Evolutionary conservation across 1,140 invertebrate genomes (phyloP).

Genomic region (Drosophila kurseongensis): DNA sequence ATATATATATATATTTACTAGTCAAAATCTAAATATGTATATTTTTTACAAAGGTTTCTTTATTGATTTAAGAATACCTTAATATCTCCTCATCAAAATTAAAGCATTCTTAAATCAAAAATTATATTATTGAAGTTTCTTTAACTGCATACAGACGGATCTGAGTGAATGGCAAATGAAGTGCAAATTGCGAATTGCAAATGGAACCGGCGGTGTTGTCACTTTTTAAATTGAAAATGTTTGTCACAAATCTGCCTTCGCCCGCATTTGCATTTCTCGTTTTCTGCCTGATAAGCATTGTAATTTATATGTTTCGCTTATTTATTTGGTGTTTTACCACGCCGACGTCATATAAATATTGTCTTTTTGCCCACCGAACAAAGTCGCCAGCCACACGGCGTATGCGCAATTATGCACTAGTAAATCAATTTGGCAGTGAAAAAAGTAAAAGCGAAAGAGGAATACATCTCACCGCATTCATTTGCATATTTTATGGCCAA

Average conservation of each 20-base stretch:
- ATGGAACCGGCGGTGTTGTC: conserved; percentile 45
- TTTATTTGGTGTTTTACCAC: conserved; percentile 20
- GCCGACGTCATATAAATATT: conserved; percentile 15
- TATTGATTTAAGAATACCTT: too few relatives aligned
- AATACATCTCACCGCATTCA: conserved; percentile 29
- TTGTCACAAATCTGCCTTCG: conserved; percentile 52
- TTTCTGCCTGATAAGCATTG: conserved; percentile 48
- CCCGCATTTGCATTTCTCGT: conserved; percentile 19
- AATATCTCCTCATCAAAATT: too few relatives aligned
- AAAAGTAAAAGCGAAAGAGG: conserved; percentile 12
- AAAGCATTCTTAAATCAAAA: too few relatives aligned
- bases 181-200: conserved; percentile 41
- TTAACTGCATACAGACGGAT: background rate
- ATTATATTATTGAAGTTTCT: background rate
- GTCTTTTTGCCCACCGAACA: background rate
- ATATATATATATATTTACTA: too few relatives aligned
- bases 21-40: too few relatives aligned
- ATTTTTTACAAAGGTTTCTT: too few relatives aligned
- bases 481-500: conserved; percentile 78
- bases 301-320: conserved; percentile 47
- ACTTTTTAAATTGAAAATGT: conserved; percentile 79
- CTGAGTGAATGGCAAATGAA: conserved; percentile 58
- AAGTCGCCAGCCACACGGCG: conserved; percentile 9
- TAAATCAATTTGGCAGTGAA: conserved; percentile 27
- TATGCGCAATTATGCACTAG: conserved; percentile 41